Evolutionary conservation across 2,113 vertebrate species (phyloP), one percentile per base, ranked within the genome.

Genomic region (Lepus americanus): DNA sequence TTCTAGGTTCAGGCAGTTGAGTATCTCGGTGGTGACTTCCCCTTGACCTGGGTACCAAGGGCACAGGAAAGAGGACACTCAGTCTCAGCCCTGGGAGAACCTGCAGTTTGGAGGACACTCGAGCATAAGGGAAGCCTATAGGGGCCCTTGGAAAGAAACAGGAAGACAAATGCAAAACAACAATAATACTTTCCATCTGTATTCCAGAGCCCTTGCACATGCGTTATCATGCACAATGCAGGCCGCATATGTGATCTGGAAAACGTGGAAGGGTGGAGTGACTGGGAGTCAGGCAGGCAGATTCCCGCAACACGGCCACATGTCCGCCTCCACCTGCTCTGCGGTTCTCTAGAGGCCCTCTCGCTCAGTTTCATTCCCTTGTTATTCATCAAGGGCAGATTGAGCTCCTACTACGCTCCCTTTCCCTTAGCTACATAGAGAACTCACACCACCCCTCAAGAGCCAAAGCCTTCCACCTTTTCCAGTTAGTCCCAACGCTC

Each of bases 121-220:
- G 1, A 73, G 51, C 31, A 9, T n/a, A 25, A 79, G 53, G 77
- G 27, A 59, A 72, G 7, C 73, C 87, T 39, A 7, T 8, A 70
- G 51, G 76, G 94, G 36, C 29, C 70, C 36, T 74, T 33, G 63
- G 63, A 85, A 83, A 90, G 88, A 88, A 87, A 88, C 20, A 84
- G 72, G 82, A 93, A 94, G 93, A 87, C 79, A 93, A 81, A 92
- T 25, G 64, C 36, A 94, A 88, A 95, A 93, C 80, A 94, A 73
- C 76, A 89, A 79, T 79, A 70, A 78, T 78, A 39, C 78, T 80
- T 95, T 78, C 67, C 94, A 88, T 80, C 87, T 93, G 95, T 27
- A 73, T 44, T 63, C 44, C 49, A 66, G 29, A 93, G 66, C 61
- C 79, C 29, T 76, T 53, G 66, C 70, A 19, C 25, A 39, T 61